Conservation (phyloP, 2,797 vertebrate genomes). For the Smutsia temminckii region DNA sequence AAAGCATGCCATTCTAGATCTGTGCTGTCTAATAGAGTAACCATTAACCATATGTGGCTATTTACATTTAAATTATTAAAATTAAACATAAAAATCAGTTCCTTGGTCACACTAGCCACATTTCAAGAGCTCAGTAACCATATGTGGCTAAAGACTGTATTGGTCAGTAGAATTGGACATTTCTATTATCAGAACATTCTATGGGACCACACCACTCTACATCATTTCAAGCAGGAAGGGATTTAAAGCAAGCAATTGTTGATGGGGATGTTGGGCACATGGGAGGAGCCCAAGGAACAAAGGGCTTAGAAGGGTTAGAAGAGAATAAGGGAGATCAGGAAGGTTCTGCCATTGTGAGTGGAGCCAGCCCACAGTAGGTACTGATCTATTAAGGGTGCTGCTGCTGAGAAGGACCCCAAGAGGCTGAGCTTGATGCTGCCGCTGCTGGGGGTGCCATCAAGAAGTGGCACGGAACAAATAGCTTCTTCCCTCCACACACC, state of each 20-base stretch:
- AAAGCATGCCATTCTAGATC: slow-evolving; percentile 19
- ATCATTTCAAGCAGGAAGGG: background rate
- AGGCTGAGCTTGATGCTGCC: background rate
- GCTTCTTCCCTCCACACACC: background rate
- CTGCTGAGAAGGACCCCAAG: background rate
- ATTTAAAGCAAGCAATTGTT: slow-evolving; percentile 32
- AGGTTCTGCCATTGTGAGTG: background rate
- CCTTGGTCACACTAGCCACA: background rate
- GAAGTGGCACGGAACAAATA: background rate
- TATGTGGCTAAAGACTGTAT: background rate
- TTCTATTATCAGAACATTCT: background rate
- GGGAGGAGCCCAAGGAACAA: background rate
- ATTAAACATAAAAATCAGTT: slow-evolving; percentile 16
- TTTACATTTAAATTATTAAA: slow-evolving; percentile 45
- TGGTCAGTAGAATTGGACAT: background rate
- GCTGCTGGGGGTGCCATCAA: background rate
- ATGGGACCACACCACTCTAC: background rate
- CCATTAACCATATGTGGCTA: background rate
- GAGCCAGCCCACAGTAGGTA: background rate
- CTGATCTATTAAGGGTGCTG: background rate
- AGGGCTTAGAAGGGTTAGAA: background rate
- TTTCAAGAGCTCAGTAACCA: background rate
- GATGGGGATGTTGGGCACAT: background rate
- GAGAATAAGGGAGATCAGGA: background rate
- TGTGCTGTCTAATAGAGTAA: background rate